Evolutionary conservation across 1,140 invertebrate genomes (phyloP), one percentile per base, ranked within the genome.

Genomic region (Drosophila insularis): DNA sequence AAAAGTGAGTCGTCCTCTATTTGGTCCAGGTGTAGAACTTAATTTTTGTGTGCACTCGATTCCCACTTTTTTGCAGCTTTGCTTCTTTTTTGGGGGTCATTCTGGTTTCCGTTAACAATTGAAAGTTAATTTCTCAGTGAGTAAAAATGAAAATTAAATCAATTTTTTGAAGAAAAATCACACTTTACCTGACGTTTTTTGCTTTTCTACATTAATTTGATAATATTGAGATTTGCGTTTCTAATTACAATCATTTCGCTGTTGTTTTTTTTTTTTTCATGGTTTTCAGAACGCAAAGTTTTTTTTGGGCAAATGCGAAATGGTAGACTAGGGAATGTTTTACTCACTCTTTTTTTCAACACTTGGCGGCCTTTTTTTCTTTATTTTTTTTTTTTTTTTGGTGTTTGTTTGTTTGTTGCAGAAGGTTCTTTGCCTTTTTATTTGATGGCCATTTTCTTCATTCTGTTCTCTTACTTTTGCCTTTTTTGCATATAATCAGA

Each of bases 401-500:
- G 35, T 37, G 2, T 37, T 37, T n/a, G 35, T 37, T 37, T 37
- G 35, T 71, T 76, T 76, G 43, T 21, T 50, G 43, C 43, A 50
- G 17, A 50, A 50, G 43, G 43, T 50, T 50, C 43, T 21, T 50
- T 50, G 43, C 43, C 73, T 78, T 86, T 84, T 84, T 74, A 81
- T 80, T 85, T 73, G 77, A 80, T 77, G 81, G 73, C 67, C 80
- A 70, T 82, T 68, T 80, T 74, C 43, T 71, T 80, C 67, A 40
- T 54, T 39, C 13, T 59, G 21, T 63, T 75, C 37, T 13, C 4
- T 19, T 53, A 60, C 31, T 56, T 56, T 56, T 59, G 37, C 6
- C 60, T 80, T 43, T 60, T 80, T 82, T 69, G 79, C 82, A 87
- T 86, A 87, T 86, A 87, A 86, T 86, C 79, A 82, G 75, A 86